phyloP scores from a whole-genome alignment of 2,797 vertebrate genomes.

The Cygnus olor region DNA sequence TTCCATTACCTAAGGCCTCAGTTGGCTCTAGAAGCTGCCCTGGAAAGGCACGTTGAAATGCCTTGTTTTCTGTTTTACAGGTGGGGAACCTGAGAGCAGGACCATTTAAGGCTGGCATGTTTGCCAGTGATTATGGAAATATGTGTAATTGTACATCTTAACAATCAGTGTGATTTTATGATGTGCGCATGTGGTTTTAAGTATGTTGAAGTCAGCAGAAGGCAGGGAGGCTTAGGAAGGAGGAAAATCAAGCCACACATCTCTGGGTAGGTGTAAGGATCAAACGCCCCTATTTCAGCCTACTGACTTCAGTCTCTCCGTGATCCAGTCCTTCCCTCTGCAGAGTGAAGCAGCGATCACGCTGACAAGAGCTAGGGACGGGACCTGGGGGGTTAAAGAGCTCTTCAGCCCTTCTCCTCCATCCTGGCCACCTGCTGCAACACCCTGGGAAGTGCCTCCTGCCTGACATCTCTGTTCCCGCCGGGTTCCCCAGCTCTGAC shows the following conservation, averaged over 20 bases:
- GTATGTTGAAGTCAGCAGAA: slow-evolving; percentile 9
- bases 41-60: not conserved
- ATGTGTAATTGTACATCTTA: not conserved
- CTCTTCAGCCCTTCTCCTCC: not conserved
- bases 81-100: not conserved
- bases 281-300: not conserved
- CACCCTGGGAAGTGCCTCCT: fast-evolving
- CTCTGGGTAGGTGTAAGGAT: not conserved
- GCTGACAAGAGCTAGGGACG: fast-evolving
- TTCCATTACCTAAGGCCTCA: not conserved
- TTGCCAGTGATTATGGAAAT: slow-evolving; percentile 25
- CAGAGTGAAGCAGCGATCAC: not conserved
- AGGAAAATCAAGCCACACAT: not conserved
- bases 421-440: not conserved
- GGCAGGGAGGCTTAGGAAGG: not conserved
- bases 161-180: slow-evolving; percentile 4
- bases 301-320: not conserved
- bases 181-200: not conserved
- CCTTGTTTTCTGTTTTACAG: not conserved
- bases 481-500: not conserved
- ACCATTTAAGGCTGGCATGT: not conserved
- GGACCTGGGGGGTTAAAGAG: not conserved
- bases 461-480: fast-evolving
- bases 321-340: not conserved
- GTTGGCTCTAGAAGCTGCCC: not conserved